Base-by-base conservation (phyloP, 2,113 vertebrate species). In the Limnothrissa miodon region DNA sequence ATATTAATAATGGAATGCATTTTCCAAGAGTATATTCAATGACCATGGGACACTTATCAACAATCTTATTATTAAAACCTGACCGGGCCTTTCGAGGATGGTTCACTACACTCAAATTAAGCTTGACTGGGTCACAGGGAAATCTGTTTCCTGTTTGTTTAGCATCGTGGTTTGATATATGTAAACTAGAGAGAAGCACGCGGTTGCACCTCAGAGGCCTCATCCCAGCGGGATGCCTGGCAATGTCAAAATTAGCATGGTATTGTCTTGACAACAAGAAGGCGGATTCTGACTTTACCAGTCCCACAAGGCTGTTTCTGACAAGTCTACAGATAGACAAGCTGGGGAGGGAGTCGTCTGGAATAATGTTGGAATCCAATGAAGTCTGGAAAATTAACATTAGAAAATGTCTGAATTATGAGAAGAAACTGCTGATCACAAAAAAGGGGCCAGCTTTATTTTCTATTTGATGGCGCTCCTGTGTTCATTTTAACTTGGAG, bases 31-130 rank as follows among this genome's bases (percentile, higher is more conserved):
- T 25, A 25, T 70, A 70, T 29, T 74, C 66, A 74, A 74, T 39
- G 10, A 36, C 66, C 66, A 74, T 74, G 66, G 66, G 66, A 74
- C 66, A 74, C 66, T 74, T 74, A 74, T 74, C 29, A 74, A 15
- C 66, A 74, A 74, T 74, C 66, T 74, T 74, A 74, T 74, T 74
- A 74, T 74, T 11, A 74, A 74, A 74, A 74, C 66, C 66, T 74
- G 66, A 74, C 66, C 25, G 10, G 66, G 29, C 66, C 66, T 74
- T 29, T 74, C 66, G 4, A 74, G 1, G 66, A 74, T 15, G 66
- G 66, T 74, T 74, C 66, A 19, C 29, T 17, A 36, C 66, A 17
- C 66, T 74, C 66, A 74, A 74, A 74, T 74, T 36, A 74, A 74
- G 29, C 66, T 74, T 15, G 15, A 33, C 66, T 4, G 29, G 62